These are phyloP conservation scores for Tromatobia lineatoria DNA, from an alignment of 2,888 invertebrate genomes.

Conservation along the genomic window DNA sequence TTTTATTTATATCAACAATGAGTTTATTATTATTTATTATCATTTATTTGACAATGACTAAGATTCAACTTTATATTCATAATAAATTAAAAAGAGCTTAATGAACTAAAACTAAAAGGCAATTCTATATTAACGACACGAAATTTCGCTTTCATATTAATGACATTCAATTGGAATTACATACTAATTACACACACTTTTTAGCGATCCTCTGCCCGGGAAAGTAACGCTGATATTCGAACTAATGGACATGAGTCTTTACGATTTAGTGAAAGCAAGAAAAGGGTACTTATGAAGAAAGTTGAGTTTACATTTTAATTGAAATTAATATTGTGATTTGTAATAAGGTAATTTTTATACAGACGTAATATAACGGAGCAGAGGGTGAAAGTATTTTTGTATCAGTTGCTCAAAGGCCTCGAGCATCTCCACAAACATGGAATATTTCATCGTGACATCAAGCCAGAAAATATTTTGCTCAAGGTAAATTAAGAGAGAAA, in stretches of 20 bases:
- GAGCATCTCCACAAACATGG: slow-evolving; percentile 88
- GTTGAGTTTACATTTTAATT: slow-evolving; percentile 38
- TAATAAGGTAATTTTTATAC: slow-evolving; percentile 35
- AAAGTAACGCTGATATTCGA: slow-evolving; percentile 89
- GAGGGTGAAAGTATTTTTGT: slow-evolving; percentile 87
- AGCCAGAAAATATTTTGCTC: slow-evolving; percentile 90
- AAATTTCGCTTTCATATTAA: not conserved
- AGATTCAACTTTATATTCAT: too few species aligned
- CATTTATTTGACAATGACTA: too few species aligned
- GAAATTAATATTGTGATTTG: slow-evolving; percentile 11
- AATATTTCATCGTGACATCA: slow-evolving; percentile 90
- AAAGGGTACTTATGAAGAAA: slow-evolving; percentile 81
- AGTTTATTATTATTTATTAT: too few species aligned
- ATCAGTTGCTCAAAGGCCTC: slow-evolving; percentile 88
- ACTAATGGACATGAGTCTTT: slow-evolving; percentile 90
- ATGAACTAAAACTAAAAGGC: too few species aligned
- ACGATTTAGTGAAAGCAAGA: slow-evolving; percentile 88
- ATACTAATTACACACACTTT: not conserved
- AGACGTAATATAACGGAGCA: slow-evolving; percentile 86
- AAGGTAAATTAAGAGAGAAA: slow-evolving; percentile 83
- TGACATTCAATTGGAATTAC: not conserved
- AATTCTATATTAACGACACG: not conserved
- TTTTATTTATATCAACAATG: too few species aligned
- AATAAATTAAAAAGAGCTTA: too few species aligned
- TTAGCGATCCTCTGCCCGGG: slow-evolving; percentile 87